A percentile compares a stretch with the other conserved stretches of the same genome.
Evolutionary conservation across 2,113 vertebrate species (phyloP).

Genomic region (Mesembrinibis cayennensis): DNA sequence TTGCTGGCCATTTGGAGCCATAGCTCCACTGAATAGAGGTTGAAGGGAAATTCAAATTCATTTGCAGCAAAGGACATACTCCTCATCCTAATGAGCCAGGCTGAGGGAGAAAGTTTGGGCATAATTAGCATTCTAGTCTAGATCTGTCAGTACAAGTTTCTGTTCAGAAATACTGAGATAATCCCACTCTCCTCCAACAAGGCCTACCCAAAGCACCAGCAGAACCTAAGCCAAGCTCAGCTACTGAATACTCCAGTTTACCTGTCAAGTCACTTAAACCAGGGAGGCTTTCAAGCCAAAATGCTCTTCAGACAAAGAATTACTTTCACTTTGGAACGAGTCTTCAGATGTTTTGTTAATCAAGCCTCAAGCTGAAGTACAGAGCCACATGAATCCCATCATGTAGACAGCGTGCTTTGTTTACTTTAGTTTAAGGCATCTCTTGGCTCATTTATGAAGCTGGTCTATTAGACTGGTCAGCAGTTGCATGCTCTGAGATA

Average conservation of each 20-base stretch:
- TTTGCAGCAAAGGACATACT: not conserved
- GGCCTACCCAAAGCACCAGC: not conserved
- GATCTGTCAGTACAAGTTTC: not conserved
- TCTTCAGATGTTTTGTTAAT: not conserved
- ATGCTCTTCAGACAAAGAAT: not conserved
- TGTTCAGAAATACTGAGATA: not conserved
- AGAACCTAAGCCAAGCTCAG: not conserved
- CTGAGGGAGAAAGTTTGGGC: not conserved
- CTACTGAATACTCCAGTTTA: not conserved
- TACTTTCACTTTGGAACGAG: not conserved
- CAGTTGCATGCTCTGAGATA: not conserved
- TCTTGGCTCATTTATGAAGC: not conserved
- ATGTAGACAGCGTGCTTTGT: not conserved
- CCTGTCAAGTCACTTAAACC: not conserved
- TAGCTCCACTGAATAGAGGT: not conserved
- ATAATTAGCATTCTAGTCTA: not conserved
- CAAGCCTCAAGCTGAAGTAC: not conserved
- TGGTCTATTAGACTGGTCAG: not conserved
- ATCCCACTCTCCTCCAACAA: not conserved
- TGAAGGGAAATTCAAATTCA: conserved; percentile 11
- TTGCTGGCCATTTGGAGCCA: not conserved
- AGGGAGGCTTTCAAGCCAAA: not conserved
- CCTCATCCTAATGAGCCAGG: not conserved
- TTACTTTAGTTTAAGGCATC: not conserved
- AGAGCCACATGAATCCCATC: not conserved